Base-by-base conservation (phyloP, 2,113 vertebrate genomes). In the Pedionomus torquatus region DNA sequence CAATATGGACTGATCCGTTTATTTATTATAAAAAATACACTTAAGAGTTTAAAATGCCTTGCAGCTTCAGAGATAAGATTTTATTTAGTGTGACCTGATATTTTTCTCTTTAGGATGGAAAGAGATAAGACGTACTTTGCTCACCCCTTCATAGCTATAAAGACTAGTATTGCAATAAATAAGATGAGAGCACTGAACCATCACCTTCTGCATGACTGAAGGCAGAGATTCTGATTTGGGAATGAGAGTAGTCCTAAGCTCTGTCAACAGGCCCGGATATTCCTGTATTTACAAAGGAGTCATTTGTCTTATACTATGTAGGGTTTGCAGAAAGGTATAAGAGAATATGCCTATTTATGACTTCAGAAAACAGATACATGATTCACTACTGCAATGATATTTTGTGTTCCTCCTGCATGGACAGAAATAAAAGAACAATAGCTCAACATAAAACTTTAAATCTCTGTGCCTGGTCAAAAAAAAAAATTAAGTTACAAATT, bases 161-260 rank as follows among this genome's bases (percentile, higher is more conserved):
- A 82, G 78, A 70, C 33, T 33, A 69, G 68, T 17, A 89, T 31
- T 84, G 87, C 91, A 95, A 85, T 71, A 92, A 85, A 71, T 89
- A 84, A 82, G 75, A 74, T 63, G 64, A 58, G 46, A 83, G 74
- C 84, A 89, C 39, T 71, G 78, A 96, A 96, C 35, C 95, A 49
- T 79, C 75, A 55, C 78, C 60, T 96, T 93, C 85, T 5, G 43
- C 92, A 44, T 80, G 75, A 79, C 87, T 90, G 95, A 75, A 93
- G 65, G 39, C 72, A 94, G 51, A 89, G 86, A 85, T 76, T 89
- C 89, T 93, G 89, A 88, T 78, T 31, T 41, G 81, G 72, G 89
- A 84, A 60, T 54, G 71, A 70, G 83, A 74, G 70, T 11, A 92
- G 46, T 39, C 81, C 79, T 33, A 64, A 61, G 44, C 55, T 82